Percentiles rank a stretch among this genome's conserved stretches.
phyloP scores from a whole-genome alignment of 2,113 vertebrate species.

The zebrafish (Danio rerio) region GRCz12tu NC_133190.1:27961001-27961500 shows the following conservation, averaged over 20 bases:
- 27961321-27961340: background rate
- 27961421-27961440: constrained; percentile 4
- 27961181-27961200: background rate
- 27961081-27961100: background rate
- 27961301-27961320: constrained; percentile 24
- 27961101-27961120: background rate
- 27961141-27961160: constrained; percentile 43
- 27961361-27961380: background rate
- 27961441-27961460: constrained; percentile 32
- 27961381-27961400: background rate
- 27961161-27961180: background rate
- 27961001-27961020: background rate
- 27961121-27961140: constrained; percentile 43
- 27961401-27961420: background rate
- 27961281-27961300: constrained; percentile 68
- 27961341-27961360: background rate
- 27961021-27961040: background rate
- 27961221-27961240: background rate
- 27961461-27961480: background rate
- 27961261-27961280: constrained; percentile 50
- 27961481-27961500: constrained; percentile 6
- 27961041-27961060: background rate
- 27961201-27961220: constrained; percentile 18
- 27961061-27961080: constrained; percentile 1
- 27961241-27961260: constrained; percentile 65